Evolutionary conservation across 1,140 invertebrate species (phyloP).

Genomic region (Microvelia longipes): DNA sequence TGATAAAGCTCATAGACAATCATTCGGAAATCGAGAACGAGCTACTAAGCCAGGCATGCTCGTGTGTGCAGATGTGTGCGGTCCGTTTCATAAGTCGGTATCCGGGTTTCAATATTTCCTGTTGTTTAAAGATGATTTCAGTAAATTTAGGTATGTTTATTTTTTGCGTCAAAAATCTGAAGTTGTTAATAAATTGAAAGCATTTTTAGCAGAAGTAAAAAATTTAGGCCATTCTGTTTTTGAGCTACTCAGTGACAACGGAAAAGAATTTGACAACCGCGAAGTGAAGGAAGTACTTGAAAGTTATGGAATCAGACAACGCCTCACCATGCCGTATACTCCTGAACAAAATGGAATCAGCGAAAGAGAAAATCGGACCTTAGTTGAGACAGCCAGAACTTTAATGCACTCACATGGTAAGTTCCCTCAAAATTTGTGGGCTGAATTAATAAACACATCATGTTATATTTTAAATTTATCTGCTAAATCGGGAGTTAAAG

Average conservation of each 20-base stretch:
- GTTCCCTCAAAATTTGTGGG: neutral
- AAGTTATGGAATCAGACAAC: neutral
- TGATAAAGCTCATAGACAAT: slow-evolving; percentile 24
- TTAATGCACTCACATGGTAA: neutral
- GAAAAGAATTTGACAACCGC: slow-evolving; percentile 20
- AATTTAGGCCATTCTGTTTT: slow-evolving; percentile 20
- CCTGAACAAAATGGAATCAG: neutral
- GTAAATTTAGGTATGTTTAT: slow-evolving; percentile 25
- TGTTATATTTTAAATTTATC: neutral
- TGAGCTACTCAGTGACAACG: slow-evolving; percentile 26
- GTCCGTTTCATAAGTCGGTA: slow-evolving; percentile 19
- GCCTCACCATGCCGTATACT: neutral
- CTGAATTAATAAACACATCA: neutral
- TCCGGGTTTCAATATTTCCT: slow-evolving; percentile 25
- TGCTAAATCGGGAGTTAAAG: neutral
- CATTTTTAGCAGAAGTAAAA: slow-evolving; percentile 20
- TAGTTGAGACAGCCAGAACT: neutral
- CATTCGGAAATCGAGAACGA: slow-evolving; percentile 23
- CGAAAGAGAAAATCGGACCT: neutral
- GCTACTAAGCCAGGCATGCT: slow-evolving; percentile 21
- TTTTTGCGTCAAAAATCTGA: slow-evolving; percentile 24
- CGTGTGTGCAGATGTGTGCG: slow-evolving; percentile 24
- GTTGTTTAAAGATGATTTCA: slow-evolving; percentile 25
- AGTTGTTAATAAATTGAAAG: slow-evolving; percentile 19
- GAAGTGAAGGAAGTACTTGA: slow-evolving; percentile 22